Base-by-base conservation (phyloP, 1,140 invertebrate species). In the Sarcophaga peregrina region DNA sequence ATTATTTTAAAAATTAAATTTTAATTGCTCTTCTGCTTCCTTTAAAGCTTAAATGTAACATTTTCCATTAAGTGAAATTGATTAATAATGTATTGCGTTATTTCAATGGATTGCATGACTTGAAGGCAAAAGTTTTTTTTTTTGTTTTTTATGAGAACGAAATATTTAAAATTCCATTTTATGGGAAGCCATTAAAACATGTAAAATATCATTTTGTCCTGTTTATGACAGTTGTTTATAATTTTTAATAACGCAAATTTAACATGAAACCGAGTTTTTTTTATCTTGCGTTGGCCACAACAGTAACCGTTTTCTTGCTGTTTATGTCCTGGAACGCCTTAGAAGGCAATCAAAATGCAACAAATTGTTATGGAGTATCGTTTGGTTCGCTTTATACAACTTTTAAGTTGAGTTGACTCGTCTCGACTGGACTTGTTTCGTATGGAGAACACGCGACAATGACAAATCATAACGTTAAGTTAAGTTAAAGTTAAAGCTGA, bases 161-260 rank as follows among this genome's bases (percentile, higher is more conserved):
- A 37, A 37, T 37, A 37, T 37, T 37, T 37, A 37, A 37, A 37
- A 37, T 37, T 37, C 25, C 25, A 37, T 37, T 37, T 37, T 37
- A 37, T 37, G 25, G 25, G 25, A 37, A 37, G 25, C 25, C 1
- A 2, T 2, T 2, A 37, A 37, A 37, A 37, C 25, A 52, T 10
- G 8, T 52, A 10, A 68, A 68, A 68, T 68, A 68, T 68, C 62
- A 25, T 25, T 25, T 68, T 68, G 17, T 25, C 5, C 62, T 68
- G 62, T 68, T 68, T 68, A 68, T 68, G 62, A 68, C 62, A 68
- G 62, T 68, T 68, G 62, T 25, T 68, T 68, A 68, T 58, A 58
- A 58, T 58, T 58, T 58, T 68, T 68, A 68, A 68, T 68, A 68
- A 68, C 62, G n/a, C 62, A 68, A 68, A 68, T 68, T 68, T 68